These are phyloP conservation scores for Empidonax traillii DNA, from an alignment of 2,113 vertebrate species.

Conservation along the genomic window DNA sequence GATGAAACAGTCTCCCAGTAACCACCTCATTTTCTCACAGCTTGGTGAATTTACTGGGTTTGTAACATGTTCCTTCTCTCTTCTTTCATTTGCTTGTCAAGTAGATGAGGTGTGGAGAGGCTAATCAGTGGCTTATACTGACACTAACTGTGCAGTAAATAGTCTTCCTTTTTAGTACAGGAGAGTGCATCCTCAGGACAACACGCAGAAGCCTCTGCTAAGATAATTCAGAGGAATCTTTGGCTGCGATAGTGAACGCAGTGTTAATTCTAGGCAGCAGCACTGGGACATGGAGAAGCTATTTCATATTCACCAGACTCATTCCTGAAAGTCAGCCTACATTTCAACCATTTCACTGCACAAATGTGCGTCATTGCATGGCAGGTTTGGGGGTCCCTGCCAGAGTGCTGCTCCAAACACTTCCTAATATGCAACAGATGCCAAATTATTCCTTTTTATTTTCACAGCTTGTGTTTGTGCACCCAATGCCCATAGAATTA, in stretches of 20 bases:
- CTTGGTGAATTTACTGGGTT: neutral
- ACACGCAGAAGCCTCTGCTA: neutral
- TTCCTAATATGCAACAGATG: slow-evolving; percentile 41
- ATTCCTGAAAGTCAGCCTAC: slow-evolving; percentile 3
- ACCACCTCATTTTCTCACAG: neutral
- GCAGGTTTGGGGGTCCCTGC: slow-evolving; percentile 1
- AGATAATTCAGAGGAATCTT: neutral
- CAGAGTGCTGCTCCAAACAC: slow-evolving; percentile 26
- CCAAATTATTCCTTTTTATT: slow-evolving; percentile 62
- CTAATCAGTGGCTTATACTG: neutral
- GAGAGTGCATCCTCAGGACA: neutral
- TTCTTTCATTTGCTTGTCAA: neutral
- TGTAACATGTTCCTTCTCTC: neutral
- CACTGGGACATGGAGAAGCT: neutral
- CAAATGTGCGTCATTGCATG: slow-evolving; percentile 4
- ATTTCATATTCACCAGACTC: slow-evolving; percentile 29
- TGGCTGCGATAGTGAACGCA: neutral
- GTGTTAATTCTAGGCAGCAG: neutral
- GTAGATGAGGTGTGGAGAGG: neutral
- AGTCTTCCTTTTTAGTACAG: neutral
- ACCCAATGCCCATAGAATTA: slow-evolving; percentile 17
- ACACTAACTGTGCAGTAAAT: neutral
- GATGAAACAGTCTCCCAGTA: neutral
- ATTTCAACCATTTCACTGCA: slow-evolving; percentile 11
- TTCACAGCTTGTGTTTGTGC: slow-evolving; percentile 60